Percentiles rank a stretch among this genome's conserved stretches.
Conservation (phyloP, 23 tunicate species). For the Diplosoma virens region DNA sequence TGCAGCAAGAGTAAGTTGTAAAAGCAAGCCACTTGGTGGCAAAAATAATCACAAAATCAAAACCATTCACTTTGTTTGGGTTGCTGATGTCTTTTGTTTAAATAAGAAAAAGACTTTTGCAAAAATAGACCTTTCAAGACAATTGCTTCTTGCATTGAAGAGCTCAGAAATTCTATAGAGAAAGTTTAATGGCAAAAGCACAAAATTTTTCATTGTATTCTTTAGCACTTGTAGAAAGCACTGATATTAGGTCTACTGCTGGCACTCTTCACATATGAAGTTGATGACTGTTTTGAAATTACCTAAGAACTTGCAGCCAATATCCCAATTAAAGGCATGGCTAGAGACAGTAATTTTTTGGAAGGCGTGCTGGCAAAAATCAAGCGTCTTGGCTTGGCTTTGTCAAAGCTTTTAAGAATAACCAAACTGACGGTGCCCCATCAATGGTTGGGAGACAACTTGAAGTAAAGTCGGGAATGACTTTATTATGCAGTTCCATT, state of each 20-base stretch:
- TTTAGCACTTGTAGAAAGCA: background rate
- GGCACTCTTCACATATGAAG: too few relatives aligned
- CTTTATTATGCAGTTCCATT: conserved; percentile 17
- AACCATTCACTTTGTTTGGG: background rate
- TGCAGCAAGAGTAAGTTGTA: conserved; percentile 16
- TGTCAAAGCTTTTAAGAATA: background rate
- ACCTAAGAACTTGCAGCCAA: background rate
- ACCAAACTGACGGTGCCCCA: background rate
- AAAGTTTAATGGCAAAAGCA: background rate
- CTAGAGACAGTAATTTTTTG: background rate
- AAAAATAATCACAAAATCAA: conserved; percentile 26
- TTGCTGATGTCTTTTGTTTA: background rate
- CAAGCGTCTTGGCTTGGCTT: background rate
- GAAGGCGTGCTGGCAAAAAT: background rate
- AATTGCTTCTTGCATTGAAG: background rate
- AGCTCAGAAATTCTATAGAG: too few relatives aligned
- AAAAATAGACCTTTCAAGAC: background rate
- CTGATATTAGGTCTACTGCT: background rate
- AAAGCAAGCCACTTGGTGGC: conserved; percentile 46
- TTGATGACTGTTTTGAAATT: too few relatives aligned
- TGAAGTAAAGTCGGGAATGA: background rate
- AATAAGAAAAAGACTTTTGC: background rate
- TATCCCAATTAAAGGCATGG: background rate
- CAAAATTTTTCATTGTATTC: background rate
- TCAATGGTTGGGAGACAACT: background rate